phyloP scores from a whole-genome alignment of 2,888 invertebrate species.

The Pyrocoelia pectoralis region DNA sequence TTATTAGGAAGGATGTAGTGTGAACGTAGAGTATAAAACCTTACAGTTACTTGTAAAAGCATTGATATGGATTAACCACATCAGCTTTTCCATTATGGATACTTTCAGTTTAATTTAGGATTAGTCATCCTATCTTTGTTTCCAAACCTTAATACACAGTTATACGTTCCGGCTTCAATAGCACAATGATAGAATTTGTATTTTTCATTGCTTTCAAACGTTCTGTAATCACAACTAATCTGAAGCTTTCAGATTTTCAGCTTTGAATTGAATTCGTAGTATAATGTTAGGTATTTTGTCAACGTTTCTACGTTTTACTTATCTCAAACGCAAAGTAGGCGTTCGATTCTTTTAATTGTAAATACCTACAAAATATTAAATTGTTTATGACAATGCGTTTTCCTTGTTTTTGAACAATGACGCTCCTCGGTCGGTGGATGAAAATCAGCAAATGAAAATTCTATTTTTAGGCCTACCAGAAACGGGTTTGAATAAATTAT shows the following conservation, averaged over 20 bases:
- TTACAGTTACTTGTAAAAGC: too few relatives aligned
- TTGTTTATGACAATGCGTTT: too few relatives aligned
- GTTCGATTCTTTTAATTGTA: not conserved
- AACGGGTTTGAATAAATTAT: too few relatives aligned
- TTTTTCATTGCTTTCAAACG: not conserved
- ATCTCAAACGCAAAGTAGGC: not conserved
- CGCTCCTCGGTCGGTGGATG: too few relatives aligned
- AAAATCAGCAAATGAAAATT: too few relatives aligned
- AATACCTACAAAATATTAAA: too few relatives aligned
- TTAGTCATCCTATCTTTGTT: not conserved
- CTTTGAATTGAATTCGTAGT: slow-evolving; percentile 1
- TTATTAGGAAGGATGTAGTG: too few relatives aligned
- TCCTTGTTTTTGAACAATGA: too few relatives aligned
- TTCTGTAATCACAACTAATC: not conserved
- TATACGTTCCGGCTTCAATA: not conserved
- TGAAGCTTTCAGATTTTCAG: not conserved
- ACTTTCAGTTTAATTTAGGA: not conserved
- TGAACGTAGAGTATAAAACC: too few relatives aligned
- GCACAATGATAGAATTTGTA: not conserved
- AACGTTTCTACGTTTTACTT: not conserved
- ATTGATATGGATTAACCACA: too few relatives aligned
- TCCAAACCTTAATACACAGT: not conserved
- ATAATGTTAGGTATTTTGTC: not conserved
- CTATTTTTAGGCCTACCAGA: too few relatives aligned
- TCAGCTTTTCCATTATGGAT: too few relatives aligned